Percentiles rank a stretch among this genome's conserved stretches.
Conservation (phyloP, 2,113 vertebrate species). For the Pedetes capensis region DNA sequence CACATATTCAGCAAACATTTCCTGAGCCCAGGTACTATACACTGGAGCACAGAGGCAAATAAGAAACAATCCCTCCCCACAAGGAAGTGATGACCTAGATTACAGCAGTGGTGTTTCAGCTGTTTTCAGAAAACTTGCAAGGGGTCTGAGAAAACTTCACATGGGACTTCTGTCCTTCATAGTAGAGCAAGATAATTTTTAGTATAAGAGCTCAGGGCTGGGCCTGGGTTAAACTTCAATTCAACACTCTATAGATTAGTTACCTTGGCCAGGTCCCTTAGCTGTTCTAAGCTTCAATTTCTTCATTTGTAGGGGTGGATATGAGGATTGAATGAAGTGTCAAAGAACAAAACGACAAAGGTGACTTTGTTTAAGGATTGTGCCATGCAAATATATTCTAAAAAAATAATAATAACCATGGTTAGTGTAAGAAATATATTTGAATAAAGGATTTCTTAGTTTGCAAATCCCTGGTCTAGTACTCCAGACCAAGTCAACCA, state of each 20-base stretch:
- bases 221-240: not conserved
- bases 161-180: not conserved
- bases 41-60: not conserved
- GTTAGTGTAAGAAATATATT: not conserved
- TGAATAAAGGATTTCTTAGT: not conserved
- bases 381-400: not conserved
- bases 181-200: not conserved
- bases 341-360: no score
- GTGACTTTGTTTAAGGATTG: not conserved
- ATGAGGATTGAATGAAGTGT: not conserved
- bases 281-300: not conserved
- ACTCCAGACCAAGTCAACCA: not conserved
- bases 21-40: not conserved
- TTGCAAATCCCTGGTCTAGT: not conserved
- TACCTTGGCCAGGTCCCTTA: not conserved
- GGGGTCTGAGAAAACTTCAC: not conserved
- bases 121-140: not conserved
- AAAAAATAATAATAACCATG: not conserved
- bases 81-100: not conserved
- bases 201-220: not conserved
- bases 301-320: not conserved
- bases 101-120: not conserved
- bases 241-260: not conserved
- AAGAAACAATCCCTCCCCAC: not conserved
- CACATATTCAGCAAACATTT: not conserved